Evolutionary conservation across 2,113 vertebrate genomes (phyloP), one percentile per base, ranked within the genome.

Genomic region (Oryzias woworae): DNA sequence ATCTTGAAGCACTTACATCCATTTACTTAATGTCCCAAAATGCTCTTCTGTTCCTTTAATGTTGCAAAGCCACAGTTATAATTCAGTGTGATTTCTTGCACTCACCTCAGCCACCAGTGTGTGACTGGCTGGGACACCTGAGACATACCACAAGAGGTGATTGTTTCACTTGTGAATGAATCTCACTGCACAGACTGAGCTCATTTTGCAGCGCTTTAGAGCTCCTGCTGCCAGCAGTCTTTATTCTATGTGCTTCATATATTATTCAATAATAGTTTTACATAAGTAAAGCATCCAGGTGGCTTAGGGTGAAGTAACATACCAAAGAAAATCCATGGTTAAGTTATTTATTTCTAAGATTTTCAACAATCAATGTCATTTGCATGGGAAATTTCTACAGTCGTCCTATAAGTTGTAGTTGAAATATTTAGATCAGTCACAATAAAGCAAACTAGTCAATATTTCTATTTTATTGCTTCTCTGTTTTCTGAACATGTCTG

Each of bases 171-270:
- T 77, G 77, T 79, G 60, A 75, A 62, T 66, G 62, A 77, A 65
- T n/a, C 53, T 49, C 66, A 43, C 69, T 53, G 68, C 54, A 53
- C 71, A 73, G 67, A 65, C 51, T 60, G 69, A 78, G 67, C 71
- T 87, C 81, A 82, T 88, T 83, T 76, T 61, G 43, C 49, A 69
- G 58, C 68, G 68, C 53, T 53, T 83, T 63, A 52, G 8, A 68
- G 62, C 66, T 74, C 74, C 63, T 58, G 8, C 44, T 53, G 54
- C 26, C 59, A 56, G 58, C 44, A 64, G 56, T 43, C 36, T 62
- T 46, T 18, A 66, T 72, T 36, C 45, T 78, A 43, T 43, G 50
- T 47, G 44, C 23, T 67, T 75, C 51, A 75, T 71, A 53, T 75
- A 69, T 73, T 65, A 77, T 73, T 72, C 65, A 70, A 65, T 67